phyloP scores from a whole-genome alignment of 2,797 vertebrate genomes.

The Danio choprae region DNA sequence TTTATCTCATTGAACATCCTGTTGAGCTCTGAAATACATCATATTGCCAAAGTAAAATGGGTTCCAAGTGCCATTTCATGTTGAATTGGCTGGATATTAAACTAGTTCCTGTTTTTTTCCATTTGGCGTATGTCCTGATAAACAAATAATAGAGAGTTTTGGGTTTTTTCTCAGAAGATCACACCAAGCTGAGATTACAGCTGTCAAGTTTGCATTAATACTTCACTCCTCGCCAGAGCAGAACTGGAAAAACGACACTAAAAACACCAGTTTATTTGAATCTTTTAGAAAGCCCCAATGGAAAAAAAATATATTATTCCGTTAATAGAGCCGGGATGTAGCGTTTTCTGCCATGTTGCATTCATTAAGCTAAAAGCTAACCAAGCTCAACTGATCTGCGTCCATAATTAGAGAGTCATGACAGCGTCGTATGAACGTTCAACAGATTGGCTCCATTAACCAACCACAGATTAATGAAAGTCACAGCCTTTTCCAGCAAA shows the following conservation, averaged over 20 bases:
- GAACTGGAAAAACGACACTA: not conserved
- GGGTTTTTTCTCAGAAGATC: conserved; percentile 5
- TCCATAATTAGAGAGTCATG: conserved; percentile 47
- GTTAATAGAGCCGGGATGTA: conserved; percentile 68
- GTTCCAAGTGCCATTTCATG: not conserved
- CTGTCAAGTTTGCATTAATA: conserved; percentile 19
- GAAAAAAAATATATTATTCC: conserved; percentile 70
- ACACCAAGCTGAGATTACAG: not conserved
- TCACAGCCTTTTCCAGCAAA: conserved; percentile 27
- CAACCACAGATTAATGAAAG: conserved; percentile 60
- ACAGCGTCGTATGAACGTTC: conserved; percentile 45
- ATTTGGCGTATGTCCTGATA: conserved; percentile 6
- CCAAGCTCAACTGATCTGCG: conserved; percentile 57
- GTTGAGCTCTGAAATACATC: not conserved
- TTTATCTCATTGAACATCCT: not conserved
- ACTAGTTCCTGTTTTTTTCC: conserved; percentile 16
- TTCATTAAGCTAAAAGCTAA: conserved; percentile 68
- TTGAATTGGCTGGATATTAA: conserved; percentile 1
- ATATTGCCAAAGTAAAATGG: not conserved
- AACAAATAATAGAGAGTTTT: conserved; percentile 1
- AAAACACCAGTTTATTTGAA: conserved; percentile 73
- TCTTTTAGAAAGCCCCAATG: conserved; percentile 78
- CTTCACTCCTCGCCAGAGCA: not conserved
- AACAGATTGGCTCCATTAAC: conserved; percentile 61
- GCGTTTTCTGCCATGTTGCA: conserved; percentile 70